Evolutionary conservation across 2,888 invertebrate genomes (phyloP), one percentile per base, ranked within the genome.

Genomic region (Lithodes maja): DNA sequence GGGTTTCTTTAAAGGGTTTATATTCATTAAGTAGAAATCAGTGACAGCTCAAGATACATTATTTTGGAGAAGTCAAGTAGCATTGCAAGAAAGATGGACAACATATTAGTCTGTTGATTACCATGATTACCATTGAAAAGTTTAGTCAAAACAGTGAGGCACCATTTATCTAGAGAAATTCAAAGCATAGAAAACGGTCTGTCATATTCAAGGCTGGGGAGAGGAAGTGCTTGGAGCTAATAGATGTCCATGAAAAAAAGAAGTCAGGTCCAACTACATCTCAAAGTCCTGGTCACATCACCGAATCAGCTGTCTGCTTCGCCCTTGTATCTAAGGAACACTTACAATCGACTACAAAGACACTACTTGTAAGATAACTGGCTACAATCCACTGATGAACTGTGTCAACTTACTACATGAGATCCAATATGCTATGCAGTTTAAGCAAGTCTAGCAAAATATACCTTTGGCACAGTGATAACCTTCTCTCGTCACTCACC

Each of bases 401-500:
- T 77, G 77, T 71, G 71, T 71, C 17, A 79, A 54, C 53, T 79
- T 54, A 3, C 54, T 54, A 79, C 53, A 54, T 79, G 79, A 33
- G 79, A 79, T n/a, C 71, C 71, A 71, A 71, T 71, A 71, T 12
- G 85, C 85, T 85, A 85, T 79, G 77, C 78, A 77, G 49, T 77
- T 84, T 84, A 77, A 77, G 84, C 84, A 84, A 79, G 80, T 61
- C 80, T 80, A 74, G 80, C 86, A 71, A 71, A 71, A 71, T 71
- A 71, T 86, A 86, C 78, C 84, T 89, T 89, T 89, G 88, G 88
- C 88, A 89, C 88, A 85, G 84, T 80, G 85, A 89, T 74, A 79
- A 68, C 86, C 55, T 71, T 71, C 86, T 15, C 50, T 52, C 53
- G 82, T 54, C 82, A 49, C 68, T 50, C 50, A 61, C 52, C 68